Conservation (phyloP, 2,888 invertebrate species). For the Microctonus brassicae region DNA sequence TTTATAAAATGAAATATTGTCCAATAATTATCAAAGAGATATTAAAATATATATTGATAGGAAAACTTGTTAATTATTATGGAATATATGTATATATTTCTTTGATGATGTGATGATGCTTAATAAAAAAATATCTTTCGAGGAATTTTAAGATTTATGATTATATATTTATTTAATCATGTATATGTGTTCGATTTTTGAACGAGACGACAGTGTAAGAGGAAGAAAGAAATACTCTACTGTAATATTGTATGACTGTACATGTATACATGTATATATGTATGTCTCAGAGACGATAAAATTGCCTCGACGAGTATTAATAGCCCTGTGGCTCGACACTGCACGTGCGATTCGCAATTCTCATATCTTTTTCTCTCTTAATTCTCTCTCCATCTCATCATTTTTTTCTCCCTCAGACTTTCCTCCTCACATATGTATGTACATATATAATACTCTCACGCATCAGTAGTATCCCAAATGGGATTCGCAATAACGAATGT, state of each 20-base stretch:
- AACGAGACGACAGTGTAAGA: constrained; percentile 14
- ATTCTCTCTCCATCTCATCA: constrained; percentile 2
- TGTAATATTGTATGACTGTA: constrained; percentile 18
- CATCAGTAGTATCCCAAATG: constrained; percentile 25
- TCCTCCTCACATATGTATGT: constrained; percentile 8
- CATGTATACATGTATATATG: not conserved
- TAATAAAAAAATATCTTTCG: no score
- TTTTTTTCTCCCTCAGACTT: constrained; percentile 8
- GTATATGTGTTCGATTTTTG: not conserved
- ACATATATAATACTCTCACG: constrained; percentile 22
- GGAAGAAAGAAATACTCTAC: constrained; percentile 33
- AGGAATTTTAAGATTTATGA: no score
- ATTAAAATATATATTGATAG: no score
- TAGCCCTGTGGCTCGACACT: constrained; percentile 26
- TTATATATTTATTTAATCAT: no score
- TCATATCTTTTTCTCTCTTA: constrained; percentile 18
- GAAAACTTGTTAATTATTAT: no score
- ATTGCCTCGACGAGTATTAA: constrained; percentile 41
- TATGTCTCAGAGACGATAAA: constrained; percentile 40
- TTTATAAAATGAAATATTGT: not conserved
- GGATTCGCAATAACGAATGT: constrained; percentile 35
- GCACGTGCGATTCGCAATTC: constrained; percentile 40
- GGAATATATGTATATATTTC: no score
- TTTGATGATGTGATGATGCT: no score
- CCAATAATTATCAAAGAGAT: no score